These are phyloP conservation scores for Pteruthius melanotis DNA, from an alignment of 2,113 vertebrate species.

Conservation along the genomic window DNA sequence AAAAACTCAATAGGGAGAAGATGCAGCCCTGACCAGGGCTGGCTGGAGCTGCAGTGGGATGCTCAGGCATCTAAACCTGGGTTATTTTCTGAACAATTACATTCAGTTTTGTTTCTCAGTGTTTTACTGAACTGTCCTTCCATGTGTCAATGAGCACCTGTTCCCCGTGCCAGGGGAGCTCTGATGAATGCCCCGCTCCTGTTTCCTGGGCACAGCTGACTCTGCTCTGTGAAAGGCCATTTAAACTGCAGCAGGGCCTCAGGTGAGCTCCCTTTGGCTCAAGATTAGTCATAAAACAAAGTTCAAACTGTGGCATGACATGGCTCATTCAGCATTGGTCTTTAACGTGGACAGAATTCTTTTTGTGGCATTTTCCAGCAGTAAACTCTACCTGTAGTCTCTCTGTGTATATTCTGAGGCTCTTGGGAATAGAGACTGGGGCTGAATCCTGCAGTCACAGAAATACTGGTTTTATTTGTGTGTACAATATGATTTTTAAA, in stretches of 20 bases:
- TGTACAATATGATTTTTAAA: background rate
- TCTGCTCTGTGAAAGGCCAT: background rate
- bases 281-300: background rate
- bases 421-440: rapidly evolving
- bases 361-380: background rate
- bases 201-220: background rate
- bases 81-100: background rate
- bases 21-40: background rate
- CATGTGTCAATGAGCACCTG: background rate
- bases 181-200: background rate
- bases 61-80: background rate
- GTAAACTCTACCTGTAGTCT: background rate
- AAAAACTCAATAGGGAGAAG: rapidly evolving
- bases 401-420: background rate
- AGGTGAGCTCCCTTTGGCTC: slow-evolving; percentile 13
- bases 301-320: background rate
- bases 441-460: background rate
- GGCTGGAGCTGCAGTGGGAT: background rate
- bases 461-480: background rate
- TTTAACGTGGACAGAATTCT: background rate
- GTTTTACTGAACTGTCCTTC: background rate
- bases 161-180: background rate
- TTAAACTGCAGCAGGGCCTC: background rate
- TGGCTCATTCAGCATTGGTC: background rate
- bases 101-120: background rate